Percentiles rank a stretch among this genome's conserved stretches.
Evolutionary conservation across 2,797 vertebrate genomes (phyloP).

Genomic region (Mycteria americana): DNA sequence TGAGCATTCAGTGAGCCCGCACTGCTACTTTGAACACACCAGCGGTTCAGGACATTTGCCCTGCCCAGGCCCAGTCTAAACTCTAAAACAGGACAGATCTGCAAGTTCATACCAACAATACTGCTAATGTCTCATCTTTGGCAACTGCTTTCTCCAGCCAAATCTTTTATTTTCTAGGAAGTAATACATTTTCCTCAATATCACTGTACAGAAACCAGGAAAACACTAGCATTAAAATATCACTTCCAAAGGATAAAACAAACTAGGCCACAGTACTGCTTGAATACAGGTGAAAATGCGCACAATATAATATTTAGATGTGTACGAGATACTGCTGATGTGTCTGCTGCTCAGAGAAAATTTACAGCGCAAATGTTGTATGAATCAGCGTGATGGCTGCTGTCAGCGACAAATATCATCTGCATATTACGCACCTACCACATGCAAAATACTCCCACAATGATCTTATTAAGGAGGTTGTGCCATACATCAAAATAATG

Average conservation of each 20-base stretch:
- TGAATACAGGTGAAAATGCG: neutral
- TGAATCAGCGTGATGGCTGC: conserved; percentile 7
- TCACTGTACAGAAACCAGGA: neutral
- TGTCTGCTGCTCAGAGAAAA: neutral
- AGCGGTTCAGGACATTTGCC: neutral
- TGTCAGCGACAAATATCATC: conserved; percentile 20
- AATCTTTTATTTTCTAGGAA: neutral
- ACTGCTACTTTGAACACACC: neutral
- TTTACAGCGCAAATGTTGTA: neutral
- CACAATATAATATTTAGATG: neutral
- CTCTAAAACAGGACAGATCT: neutral
- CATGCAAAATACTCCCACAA: neutral
- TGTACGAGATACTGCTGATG: neutral
- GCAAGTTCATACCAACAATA: neutral
- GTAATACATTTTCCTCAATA: neutral
- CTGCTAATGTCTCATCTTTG: neutral
- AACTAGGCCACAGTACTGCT: neutral
- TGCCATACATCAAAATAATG: conserved; percentile 15
- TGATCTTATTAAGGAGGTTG: conserved; percentile 33
- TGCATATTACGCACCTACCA: conserved; percentile 6
- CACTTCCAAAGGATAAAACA: neutral
- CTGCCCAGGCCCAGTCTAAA: neutral
- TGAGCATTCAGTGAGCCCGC: accelerated
- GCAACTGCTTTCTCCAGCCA: neutral
- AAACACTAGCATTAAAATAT: neutral